Evolutionary conservation across 1,140 invertebrate species (phyloP), one percentile per base, ranked within the genome.

Genomic region (Chymomyza costata): DNA sequence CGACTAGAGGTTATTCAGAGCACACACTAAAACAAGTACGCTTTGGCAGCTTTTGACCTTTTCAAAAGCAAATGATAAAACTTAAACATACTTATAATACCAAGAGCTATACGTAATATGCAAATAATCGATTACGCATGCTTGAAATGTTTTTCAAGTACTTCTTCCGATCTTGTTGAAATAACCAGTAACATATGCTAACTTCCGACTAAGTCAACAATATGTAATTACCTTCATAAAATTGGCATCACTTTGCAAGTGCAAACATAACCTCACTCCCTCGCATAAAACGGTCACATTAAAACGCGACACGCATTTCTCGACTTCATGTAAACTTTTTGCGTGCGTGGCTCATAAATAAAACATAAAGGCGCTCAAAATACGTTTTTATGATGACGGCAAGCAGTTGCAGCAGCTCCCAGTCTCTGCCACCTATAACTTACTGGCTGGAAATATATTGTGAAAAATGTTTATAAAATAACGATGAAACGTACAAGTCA

Each of bases 381-480:
- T 49, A 50, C 45, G 32, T 59, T 64, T 64, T 64, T 45, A 49
- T 53, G 56, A 48, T 54, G 61, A 47, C 59, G 48, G 59, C 61
- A 58, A 57, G 45, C 54, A 59, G 73, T 65, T 65, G 73, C 63
- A 57, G 59, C 40, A n/a, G n/a, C 54, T 56, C 54, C 53, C 21
- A 3, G 14, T 48, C 17, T n/a, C 8, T 38, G 3, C 10, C n/a
- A n/a, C n/a, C n/a, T 35, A 5, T n/a, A 34, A 31, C 25, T 25
- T 31, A 44, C 43, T 50, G 35, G 57, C 53, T 49, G 37, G 7
- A 35, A 78, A 63, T 65, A 76, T 78, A 74, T 70, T 76, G 62
- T 65, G 65, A 58, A 80, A 80, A 78, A 78, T 80, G 73, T 78
- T 78, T 80, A 80, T 80, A 78, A 80, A 78, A 80, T 78, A 69